A percentile compares a stretch with the other conserved stretches of the same genome.
These are phyloP conservation scores for Halcyon leucocephala DNA, from an alignment of 2,797 vertebrate species.

Conservation along the genomic window DNA sequence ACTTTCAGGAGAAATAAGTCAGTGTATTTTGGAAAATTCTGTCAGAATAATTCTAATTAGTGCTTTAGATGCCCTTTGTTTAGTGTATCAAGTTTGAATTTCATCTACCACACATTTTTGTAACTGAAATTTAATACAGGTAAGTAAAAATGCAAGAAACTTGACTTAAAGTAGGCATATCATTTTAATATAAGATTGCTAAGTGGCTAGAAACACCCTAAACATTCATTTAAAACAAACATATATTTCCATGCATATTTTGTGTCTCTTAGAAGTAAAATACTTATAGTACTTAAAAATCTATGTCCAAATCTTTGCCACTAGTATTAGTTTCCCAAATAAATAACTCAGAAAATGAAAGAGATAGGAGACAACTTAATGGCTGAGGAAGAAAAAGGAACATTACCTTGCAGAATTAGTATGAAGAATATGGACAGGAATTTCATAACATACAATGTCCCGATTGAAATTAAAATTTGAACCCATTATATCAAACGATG, in stretches of 20 bases:
- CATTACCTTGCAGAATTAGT: background rate
- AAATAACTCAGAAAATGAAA: background rate
- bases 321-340: background rate
- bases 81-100: background rate
- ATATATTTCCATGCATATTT: rapidly evolving
- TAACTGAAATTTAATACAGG: background rate
- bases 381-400: background rate
- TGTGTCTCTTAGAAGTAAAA: background rate
- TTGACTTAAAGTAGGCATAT: background rate
- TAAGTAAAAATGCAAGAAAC: background rate
- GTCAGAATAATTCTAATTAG: background rate
- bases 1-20: background rate
- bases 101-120: background rate
- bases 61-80: background rate
- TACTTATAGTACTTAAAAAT: background rate
- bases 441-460: background rate
- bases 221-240: background rate
- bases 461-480: background rate
- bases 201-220: background rate
- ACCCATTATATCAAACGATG: background rate
- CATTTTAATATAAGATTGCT: background rate
- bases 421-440: background rate
- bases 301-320: background rate
- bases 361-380: background rate
- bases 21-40: background rate